Conservation (phyloP, 2,888 invertebrate species). For the Oeneis ivallda region DNA sequence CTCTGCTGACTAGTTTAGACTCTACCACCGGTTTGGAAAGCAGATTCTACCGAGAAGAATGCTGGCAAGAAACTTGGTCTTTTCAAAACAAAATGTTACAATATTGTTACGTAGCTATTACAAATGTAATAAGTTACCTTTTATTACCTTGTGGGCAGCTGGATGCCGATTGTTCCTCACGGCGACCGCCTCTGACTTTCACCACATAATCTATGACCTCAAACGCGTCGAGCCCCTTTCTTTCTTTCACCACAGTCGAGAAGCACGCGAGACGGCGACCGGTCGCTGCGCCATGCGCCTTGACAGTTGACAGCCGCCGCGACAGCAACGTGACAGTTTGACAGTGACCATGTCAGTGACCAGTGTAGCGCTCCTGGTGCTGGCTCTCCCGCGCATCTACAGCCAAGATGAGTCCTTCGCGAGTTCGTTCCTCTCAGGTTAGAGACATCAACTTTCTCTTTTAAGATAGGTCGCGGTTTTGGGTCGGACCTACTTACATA, state of each 20-base stretch:
- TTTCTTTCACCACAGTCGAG: constrained; percentile 61
- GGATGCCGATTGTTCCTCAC: neutral
- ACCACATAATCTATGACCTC: constrained; percentile 32
- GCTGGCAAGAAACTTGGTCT: too few species aligned
- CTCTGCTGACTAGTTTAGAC: too few species aligned
- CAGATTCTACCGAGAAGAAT: too few species aligned
- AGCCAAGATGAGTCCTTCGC: constrained; percentile 89
- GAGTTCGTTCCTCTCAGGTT: constrained; percentile 91
- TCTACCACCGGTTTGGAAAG: too few species aligned
- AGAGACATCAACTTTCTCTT: constrained; percentile 29
- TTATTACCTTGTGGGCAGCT: neutral
- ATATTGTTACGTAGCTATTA: too few species aligned
- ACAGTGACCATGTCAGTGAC: constrained; percentile 60
- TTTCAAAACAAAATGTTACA: too few species aligned
- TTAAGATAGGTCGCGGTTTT: constrained; percentile 37
- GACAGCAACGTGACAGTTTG: constrained; percentile 42
- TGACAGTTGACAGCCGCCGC: constrained; percentile 45
- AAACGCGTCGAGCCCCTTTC: constrained; percentile 50
- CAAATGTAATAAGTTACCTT: too few species aligned
- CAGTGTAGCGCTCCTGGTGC: constrained; percentile 48
- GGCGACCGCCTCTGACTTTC: constrained; percentile 30
- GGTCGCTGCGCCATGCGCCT: constrained; percentile 63
- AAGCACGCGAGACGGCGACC: constrained; percentile 54
- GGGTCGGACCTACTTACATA: constrained; percentile 36
- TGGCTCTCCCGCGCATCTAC: constrained; percentile 51